phyloP scores from a whole-genome alignment of 1,140 invertebrate species.

The Pemphigus obesinymphae region DNA sequence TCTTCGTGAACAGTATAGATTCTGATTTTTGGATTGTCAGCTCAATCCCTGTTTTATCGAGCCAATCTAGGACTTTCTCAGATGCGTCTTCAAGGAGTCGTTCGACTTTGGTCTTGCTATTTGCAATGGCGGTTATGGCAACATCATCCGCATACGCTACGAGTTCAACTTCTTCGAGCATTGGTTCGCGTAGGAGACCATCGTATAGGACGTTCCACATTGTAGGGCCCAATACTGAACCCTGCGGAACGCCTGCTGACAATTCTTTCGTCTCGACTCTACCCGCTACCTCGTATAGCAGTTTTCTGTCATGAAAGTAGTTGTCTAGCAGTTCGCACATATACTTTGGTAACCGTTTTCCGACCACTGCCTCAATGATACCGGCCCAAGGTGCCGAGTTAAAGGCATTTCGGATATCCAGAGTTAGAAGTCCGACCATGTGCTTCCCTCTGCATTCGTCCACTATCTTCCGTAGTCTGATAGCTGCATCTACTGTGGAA shows the following conservation, averaged over 20 bases:
- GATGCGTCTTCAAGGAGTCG: neutral
- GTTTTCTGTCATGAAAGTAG: too few species aligned
- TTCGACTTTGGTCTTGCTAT: neutral
- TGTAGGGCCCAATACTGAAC: too few species aligned
- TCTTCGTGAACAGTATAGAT: neutral
- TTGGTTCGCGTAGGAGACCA: too few species aligned
- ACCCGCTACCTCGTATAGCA: too few species aligned
- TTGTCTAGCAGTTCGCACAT: too few species aligned
- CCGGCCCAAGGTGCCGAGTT: too few species aligned
- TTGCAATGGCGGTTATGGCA: neutral
- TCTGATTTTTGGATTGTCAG: constrained; percentile 1
- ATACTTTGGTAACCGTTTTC: too few species aligned
- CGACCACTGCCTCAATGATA: too few species aligned
- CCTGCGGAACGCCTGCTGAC: too few species aligned
- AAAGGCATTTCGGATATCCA: neutral
- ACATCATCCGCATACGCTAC: neutral
- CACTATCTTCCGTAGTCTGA: neutral
- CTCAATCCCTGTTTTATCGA: neutral
- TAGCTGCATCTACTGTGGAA: neutral
- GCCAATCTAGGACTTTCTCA: neutral
- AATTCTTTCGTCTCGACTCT: too few species aligned
- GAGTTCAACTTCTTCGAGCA: too few species aligned
- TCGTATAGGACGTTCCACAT: too few species aligned
- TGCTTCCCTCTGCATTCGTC: neutral
- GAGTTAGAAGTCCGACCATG: neutral